Evolutionary conservation across 2,113 vertebrate genomes (phyloP).

Genomic region (Heptranchias perlo): DNA sequence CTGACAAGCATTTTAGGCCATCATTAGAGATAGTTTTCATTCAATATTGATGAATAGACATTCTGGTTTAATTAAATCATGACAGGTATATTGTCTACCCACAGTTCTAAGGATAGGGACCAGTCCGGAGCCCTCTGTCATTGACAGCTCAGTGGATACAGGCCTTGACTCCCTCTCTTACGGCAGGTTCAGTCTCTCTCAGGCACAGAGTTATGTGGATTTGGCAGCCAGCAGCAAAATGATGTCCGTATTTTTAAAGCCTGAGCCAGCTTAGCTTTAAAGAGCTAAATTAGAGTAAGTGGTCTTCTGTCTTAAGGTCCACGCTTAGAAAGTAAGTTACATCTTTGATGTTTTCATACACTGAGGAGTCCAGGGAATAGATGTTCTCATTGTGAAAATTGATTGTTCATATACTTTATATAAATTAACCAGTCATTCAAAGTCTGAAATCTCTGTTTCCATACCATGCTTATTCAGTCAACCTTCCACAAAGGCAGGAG

Average conservation of each 20-base stretch:
- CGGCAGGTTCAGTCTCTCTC: neutral
- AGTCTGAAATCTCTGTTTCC: neutral
- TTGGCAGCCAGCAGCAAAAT: neutral
- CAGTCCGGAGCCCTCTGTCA: neutral
- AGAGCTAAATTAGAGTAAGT: neutral
- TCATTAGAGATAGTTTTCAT: neutral
- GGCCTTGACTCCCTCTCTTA: neutral
- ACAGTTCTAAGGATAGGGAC: neutral
- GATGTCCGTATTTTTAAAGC: neutral
- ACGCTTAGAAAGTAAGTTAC: slow-evolving; percentile 13
- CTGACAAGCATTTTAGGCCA: neutral
- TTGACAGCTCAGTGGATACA: neutral
- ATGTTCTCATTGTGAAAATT: neutral
- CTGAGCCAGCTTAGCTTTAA: neutral
- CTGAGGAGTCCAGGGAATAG: neutral
- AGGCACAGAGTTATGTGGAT: neutral
- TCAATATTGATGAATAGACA: neutral
- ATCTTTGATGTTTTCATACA: neutral
- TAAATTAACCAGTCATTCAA: neutral
- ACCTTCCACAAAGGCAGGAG: neutral
- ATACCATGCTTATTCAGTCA: neutral
- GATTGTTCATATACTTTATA: neutral
- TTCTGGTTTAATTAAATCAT: slow-evolving; percentile 27
- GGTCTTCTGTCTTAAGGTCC: neutral
- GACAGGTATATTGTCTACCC: neutral